Percentiles rank a stretch among this genome's conserved stretches.
phyloP scores from a whole-genome alignment of 2,113 vertebrate genomes.

The Panthera leo region DNA sequence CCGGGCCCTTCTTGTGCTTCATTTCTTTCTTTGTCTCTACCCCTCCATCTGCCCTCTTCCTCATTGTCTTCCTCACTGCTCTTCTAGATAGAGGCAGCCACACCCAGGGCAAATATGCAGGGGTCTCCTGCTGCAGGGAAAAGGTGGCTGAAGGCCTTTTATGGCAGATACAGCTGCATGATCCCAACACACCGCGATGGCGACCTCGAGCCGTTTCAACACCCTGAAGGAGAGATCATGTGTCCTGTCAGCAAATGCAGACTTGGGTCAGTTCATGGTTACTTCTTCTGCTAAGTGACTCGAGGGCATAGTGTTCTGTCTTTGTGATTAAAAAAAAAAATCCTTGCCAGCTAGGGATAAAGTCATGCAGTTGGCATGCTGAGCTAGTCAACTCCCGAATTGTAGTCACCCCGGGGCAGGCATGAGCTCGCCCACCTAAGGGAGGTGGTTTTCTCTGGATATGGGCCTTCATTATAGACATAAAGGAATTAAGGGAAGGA shows the following conservation, averaged over 20 bases:
- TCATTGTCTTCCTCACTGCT: neutral
- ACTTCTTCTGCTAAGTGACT: neutral
- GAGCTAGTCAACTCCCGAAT: too few relatives aligned
- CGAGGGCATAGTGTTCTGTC: neutral
- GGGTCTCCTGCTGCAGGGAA: neutral
- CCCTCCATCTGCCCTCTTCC: neutral
- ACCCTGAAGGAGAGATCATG: neutral
- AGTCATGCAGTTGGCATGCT: neutral
- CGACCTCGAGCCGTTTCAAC: neutral
- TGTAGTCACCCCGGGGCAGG: neutral
- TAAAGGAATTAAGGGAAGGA: neutral
- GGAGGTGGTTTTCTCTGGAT: too few relatives aligned
- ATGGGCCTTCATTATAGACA: neutral
- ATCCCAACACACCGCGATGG: neutral
- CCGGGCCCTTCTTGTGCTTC: accelerated
- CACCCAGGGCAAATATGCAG: neutral
- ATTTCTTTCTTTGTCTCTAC: neutral
- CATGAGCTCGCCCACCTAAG: too few relatives aligned
- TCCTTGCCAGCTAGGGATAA: neutral
- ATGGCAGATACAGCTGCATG: too few relatives aligned
- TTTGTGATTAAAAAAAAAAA: neutral
- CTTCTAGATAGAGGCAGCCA: neutral
- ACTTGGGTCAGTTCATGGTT: neutral
- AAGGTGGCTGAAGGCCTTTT: neutral
- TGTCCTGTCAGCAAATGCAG: neutral